Evolutionary conservation across 2,888 invertebrate species (phyloP).

Genomic region (Ommatoiulus sabulosus): DNA sequence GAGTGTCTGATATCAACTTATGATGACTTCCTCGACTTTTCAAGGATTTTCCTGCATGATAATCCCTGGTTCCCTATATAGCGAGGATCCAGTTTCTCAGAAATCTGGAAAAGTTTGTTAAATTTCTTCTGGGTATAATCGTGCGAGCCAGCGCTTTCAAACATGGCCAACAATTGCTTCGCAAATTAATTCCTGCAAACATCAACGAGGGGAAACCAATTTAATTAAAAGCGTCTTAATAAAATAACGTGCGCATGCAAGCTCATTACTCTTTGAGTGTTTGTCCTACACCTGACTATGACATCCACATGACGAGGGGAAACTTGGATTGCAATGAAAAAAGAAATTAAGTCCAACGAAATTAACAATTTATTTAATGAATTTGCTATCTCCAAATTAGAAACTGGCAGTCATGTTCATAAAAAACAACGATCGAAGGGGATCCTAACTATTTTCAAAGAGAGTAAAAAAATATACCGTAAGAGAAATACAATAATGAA

Average conservation of each 20-base stretch:
- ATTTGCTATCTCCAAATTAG: background rate
- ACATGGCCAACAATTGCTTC: background rate
- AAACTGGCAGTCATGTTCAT: background rate
- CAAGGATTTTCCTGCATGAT: background rate
- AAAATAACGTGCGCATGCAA: background rate
- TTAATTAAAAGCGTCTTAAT: slow-evolving; percentile 16
- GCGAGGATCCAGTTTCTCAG: background rate
- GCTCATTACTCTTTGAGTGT: background rate
- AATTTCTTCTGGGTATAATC: background rate
- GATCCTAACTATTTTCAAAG: background rate
- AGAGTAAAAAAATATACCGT: too few relatives aligned
- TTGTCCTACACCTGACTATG: background rate
- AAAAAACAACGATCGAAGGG: background rate
- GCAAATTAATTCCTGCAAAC: background rate
- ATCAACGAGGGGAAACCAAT: background rate
- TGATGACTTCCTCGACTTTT: background rate
- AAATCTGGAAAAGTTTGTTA: background rate
- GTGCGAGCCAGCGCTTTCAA: background rate
- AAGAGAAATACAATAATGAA: too few relatives aligned
- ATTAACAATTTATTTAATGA: background rate
- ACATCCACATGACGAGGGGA: background rate
- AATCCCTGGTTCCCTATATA: background rate
- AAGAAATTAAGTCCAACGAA: slow-evolving; percentile 4
- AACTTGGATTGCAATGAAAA: background rate
- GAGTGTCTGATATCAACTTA: background rate